A percentile compares a stretch with the other conserved stretches of the same genome.
Conservation (phyloP, 2,797 vertebrate species). For the Columba guinea region DNA sequence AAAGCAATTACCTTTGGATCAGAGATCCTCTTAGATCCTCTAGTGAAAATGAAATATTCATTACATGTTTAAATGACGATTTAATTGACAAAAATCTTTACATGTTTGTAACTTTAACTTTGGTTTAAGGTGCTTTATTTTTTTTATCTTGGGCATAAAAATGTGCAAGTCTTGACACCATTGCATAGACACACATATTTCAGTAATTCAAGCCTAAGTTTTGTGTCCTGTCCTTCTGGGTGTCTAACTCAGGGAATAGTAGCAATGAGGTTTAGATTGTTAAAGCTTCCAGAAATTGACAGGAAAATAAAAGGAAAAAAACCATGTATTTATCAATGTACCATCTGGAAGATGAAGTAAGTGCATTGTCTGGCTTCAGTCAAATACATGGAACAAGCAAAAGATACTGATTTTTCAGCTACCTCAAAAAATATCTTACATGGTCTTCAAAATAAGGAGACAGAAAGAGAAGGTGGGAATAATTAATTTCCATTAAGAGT, state of each 20-base stretch:
- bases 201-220: slow-evolving; percentile 49
- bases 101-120: slow-evolving; percentile 31
- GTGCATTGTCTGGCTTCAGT: background rate
- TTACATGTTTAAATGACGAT: slow-evolving; percentile 25
- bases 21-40: background rate
- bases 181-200: slow-evolving; percentile 27
- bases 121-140: background rate
- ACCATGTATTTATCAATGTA: slow-evolving; percentile 35
- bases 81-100: slow-evolving; percentile 51
- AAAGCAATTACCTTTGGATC: background rate
- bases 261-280: slow-evolving; percentile 19
- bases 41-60: slow-evolving; percentile 30
- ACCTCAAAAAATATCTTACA: background rate
- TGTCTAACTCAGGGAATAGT: slow-evolving; percentile 33
- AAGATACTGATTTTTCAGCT: background rate
- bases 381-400: background rate
- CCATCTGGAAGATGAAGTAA: slow-evolving; percentile 26
- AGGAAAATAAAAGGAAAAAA: background rate
- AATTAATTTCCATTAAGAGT: background rate
- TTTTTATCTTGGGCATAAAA: slow-evolving; percentile 21
- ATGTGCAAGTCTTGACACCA: background rate
- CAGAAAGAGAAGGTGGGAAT: background rate
- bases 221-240: slow-evolving; percentile 20
- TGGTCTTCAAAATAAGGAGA: background rate
- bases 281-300: slow-evolving; percentile 12